Base-by-base conservation (phyloP, 2,797 vertebrate genomes). In the Gambusia yucatana region DNA sequence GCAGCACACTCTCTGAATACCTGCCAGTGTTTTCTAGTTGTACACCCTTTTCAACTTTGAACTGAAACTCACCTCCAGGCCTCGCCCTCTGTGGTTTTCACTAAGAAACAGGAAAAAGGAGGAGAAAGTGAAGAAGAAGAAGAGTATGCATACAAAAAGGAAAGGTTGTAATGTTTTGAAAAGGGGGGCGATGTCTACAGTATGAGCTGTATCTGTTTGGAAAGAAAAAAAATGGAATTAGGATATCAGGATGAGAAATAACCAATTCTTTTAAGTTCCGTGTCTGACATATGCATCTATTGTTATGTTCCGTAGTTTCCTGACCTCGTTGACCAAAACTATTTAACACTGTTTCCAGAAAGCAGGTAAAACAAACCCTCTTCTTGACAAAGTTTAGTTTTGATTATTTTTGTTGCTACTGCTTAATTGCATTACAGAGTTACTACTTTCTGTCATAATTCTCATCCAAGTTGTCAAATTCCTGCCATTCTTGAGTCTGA, bases 41-140 rank as follows among this genome's bases (percentile, higher is more conserved):
- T 80, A 91, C 75, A 92, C 79, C 94, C 91, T 92, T 93, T 95
- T 95, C 91, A 95, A 93, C 94, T 93, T 89, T 96, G 95, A 95
- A 95, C 94, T 94, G 88, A 92, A 93, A 88, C 92, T 95, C 93
- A 94, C 94, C 94, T 91, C 86, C 77, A 81, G 80, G 89, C 89
- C 89, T 91, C 90, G 78, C 93, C 92, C 91, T 77, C 73, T 22
- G 76, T 77, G 86, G 83, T 88, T 86, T 88, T 90, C 88, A 84
- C 82, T 71, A 80, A 90, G 89, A 94, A 94, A 92, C 90, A 94
- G 95, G 95, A 96, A 93, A 87, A 90, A 92, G 94, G 91, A 92
- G 88, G 84, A 87, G 87, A 89, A 85, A 90, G 86, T 84, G 87
- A 88, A 86, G 69, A 88, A 74, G 67, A 59, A 59, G 57, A 59